Evolutionary conservation across 2,888 invertebrate species (phyloP), one percentile per base, ranked within the genome.

Genomic region (Alcis repandata): DNA sequence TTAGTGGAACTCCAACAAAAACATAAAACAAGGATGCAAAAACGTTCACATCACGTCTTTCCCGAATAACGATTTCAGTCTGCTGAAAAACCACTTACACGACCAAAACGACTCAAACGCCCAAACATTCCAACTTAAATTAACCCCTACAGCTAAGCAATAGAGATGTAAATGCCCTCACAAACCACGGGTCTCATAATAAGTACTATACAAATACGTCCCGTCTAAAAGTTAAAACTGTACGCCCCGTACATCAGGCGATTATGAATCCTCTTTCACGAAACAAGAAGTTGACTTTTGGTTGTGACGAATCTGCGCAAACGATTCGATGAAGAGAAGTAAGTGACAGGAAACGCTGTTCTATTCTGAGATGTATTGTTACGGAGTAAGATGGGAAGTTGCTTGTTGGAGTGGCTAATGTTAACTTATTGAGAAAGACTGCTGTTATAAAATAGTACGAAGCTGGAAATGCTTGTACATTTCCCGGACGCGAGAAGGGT

Each of bases 41-140:
- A 80, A 75, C 73, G 70, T 78, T 79, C 71, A 72, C 75, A 77
- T 77, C 79, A 79, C 78, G 74, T 76, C 79, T 79, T 80, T 80
- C 75, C 79, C 80, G 74, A 82, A 84, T 85, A 83, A 80, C 81
- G 79, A 81, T 85, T 82, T 79, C 78, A 77, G 72, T 64, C 69
- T 71, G 69, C 75, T 76, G 75, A 78, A 78, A 56, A 51, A 45
- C 65, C 15, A 40, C 20, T 13, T 27, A 9, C 19, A 15, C 71
- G 74, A 71, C 62, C 36, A 61, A 75, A 77, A 70, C 46, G 71
- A 43, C 71, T 48, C 61, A 81, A 81, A 65, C 58, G 62, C 70
- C 71, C 27, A 36, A 32, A 8, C 19, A 61, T 62, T 43, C 19
- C 70, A 75, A 65, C 57, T 68, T 33, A 78, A 84, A 85, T 80